Evolutionary conservation across 2,888 invertebrate genomes (phyloP).

Genomic region (Hirtodrosophila alboralis): DNA sequence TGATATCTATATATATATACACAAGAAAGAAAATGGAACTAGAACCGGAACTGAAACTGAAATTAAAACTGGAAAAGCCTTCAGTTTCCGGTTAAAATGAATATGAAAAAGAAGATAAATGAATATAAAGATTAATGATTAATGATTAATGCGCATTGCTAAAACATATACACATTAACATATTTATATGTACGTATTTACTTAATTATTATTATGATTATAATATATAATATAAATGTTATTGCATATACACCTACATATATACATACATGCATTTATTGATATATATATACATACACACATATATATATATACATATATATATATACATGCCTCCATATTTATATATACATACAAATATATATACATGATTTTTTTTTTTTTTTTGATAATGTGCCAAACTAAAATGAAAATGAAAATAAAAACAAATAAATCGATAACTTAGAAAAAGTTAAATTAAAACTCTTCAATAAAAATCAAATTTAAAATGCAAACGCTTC

Average conservation of each 20-base stretch:
- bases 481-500: background rate
- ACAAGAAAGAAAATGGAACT: background rate
- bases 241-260: conserved; percentile 71
- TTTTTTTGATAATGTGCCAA: conserved; percentile 47
- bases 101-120: too few relatives aligned
- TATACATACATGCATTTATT: conserved; percentile 36
- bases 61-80: conserved; percentile 5
- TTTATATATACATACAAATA: conserved; percentile 51
- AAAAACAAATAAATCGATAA: too few relatives aligned
- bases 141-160: conserved; percentile 33
- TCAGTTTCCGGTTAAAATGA: too few relatives aligned
- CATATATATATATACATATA: conserved; percentile 41
- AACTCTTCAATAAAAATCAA: background rate
- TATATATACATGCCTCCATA: conserved; percentile 43
- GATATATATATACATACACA: conserved; percentile 48
- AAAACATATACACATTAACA: conserved; percentile 62
- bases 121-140: conserved; percentile 2
- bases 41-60: conserved; percentile 12
- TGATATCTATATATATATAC: conserved; percentile 29
- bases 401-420: conserved; percentile 24
- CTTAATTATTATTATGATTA: conserved; percentile 75
- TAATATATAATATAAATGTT: conserved; percentile 75
- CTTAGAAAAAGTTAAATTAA: conserved; percentile 10
- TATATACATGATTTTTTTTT: conserved; percentile 44
- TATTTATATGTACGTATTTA: conserved; percentile 68